These are phyloP conservation scores for Drymodes brunneopygia DNA, from an alignment of 2,113 vertebrate species.

Conservation along the genomic window DNA sequence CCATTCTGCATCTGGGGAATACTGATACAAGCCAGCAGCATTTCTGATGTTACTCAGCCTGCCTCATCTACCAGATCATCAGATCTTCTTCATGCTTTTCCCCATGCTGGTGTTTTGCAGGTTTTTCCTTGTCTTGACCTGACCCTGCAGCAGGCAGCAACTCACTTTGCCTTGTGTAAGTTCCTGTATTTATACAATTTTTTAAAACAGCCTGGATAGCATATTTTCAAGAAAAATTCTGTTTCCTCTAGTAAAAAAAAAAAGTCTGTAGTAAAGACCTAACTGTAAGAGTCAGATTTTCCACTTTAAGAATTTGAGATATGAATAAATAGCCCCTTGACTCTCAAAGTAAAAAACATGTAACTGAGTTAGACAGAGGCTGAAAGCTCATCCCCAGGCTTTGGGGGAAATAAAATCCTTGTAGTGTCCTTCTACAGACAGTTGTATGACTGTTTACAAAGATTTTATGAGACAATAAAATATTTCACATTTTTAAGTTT, in stretches of 20 bases:
- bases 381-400: not conserved
- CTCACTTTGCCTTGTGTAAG: not conserved
- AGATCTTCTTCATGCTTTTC: not conserved
- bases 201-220: not conserved
- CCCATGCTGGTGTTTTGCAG: not conserved
- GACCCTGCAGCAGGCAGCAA: not conserved
- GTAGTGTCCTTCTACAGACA: not conserved
- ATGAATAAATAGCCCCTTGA: not conserved
- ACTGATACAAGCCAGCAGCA: not conserved
- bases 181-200: not conserved
- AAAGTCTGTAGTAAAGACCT: not conserved
- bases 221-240: not conserved
- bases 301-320: not conserved
- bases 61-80: not conserved
- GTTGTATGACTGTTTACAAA: not conserved
- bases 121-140: not conserved
- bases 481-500: not conserved
- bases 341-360: not conserved
- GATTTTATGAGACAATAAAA: not conserved
- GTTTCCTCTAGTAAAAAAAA: not conserved
- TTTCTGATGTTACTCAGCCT: not conserved
- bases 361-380: not conserved
- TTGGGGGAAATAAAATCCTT: not conserved
- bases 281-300: slow-evolving; percentile 4
- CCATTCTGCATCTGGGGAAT: not conserved